Evolutionary conservation across 1,140 invertebrate species (phyloP).

Genomic region (Saxidomus purpurata): DNA sequence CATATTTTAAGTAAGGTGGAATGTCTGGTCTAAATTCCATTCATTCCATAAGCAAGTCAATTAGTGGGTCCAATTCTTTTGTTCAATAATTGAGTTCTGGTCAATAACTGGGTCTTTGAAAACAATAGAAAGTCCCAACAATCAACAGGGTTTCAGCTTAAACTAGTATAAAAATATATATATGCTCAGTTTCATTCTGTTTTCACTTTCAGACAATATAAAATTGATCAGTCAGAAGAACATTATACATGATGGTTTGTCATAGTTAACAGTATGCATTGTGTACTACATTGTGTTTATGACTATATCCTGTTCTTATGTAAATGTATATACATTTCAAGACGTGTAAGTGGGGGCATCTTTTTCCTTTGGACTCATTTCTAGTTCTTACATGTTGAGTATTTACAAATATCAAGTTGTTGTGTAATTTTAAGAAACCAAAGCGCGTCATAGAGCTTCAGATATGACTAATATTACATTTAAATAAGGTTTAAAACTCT

Average conservation of each 20-base stretch:
- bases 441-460: background rate
- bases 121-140: constrained; percentile 11
- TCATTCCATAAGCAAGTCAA: constrained; percentile 6
- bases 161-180: background rate
- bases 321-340: constrained; percentile 14
- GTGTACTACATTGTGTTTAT: constrained; percentile 11
- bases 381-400: constrained; percentile 4
- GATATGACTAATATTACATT: constrained; percentile 8
- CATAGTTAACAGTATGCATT: constrained; percentile 11
- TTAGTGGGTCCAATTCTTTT: constrained; percentile 11
- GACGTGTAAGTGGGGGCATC: constrained; percentile 2
- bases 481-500: constrained; percentile 7
- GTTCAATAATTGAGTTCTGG: constrained; percentile 5
- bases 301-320: constrained; percentile 11
- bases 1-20: constrained; percentile 11
- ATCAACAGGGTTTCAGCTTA: background rate
- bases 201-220: constrained; percentile 12
- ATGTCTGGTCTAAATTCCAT: constrained; percentile 11
- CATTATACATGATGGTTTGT: constrained; percentile 11
- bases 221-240: constrained; percentile 11
- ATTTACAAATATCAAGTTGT: constrained; percentile 8
- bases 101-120: constrained; percentile 10
- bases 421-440: constrained; percentile 8
- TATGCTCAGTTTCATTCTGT: constrained; percentile 6
- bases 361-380: constrained; percentile 11